Evolutionary conservation across 2,113 vertebrate species (phyloP).

Genomic region (Hucho hucho): DNA sequence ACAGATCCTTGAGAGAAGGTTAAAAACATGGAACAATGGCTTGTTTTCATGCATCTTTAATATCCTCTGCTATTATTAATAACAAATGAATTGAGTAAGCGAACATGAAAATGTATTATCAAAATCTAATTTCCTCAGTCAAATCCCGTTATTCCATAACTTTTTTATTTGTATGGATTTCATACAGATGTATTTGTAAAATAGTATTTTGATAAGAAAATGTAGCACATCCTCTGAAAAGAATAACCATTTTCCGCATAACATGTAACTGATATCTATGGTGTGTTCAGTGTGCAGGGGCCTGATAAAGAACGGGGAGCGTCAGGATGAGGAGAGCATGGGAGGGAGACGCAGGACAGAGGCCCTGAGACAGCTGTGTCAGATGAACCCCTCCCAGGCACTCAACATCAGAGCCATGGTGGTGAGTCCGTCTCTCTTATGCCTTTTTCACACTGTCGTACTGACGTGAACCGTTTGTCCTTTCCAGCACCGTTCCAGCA

Average conservation of each 20-base stretch:
- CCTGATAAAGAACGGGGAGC: slow-evolving; percentile 95
- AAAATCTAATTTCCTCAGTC: neutral
- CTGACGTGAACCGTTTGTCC: too few species aligned
- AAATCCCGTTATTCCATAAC: neutral
- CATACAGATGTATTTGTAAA: neutral
- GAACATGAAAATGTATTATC: too few species aligned
- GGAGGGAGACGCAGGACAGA: slow-evolving; percentile 94
- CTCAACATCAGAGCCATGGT: slow-evolving; percentile 97
- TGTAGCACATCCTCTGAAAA: too few species aligned
- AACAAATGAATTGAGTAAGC: too few species aligned
- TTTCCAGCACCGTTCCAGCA: too few species aligned
- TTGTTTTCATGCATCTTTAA: too few species aligned
- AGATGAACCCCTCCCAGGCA: slow-evolving; percentile 97
- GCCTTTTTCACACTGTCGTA: too few species aligned
- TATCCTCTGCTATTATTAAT: too few species aligned
- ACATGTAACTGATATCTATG: neutral
- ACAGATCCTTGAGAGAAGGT: too few species aligned
- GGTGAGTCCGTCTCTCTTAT: slow-evolving; percentile 75
- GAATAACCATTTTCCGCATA: too few species aligned
- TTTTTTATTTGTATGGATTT: neutral
- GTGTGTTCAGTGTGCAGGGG: slow-evolving; percentile 85
- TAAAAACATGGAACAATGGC: too few species aligned
- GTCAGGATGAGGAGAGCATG: slow-evolving; percentile 94
- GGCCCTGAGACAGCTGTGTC: slow-evolving; percentile 91
- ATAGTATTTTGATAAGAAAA: too few species aligned